These are phyloP conservation scores for Geophilus truncorum DNA, from an alignment of 2,888 invertebrate species.

Conservation along the genomic window DNA sequence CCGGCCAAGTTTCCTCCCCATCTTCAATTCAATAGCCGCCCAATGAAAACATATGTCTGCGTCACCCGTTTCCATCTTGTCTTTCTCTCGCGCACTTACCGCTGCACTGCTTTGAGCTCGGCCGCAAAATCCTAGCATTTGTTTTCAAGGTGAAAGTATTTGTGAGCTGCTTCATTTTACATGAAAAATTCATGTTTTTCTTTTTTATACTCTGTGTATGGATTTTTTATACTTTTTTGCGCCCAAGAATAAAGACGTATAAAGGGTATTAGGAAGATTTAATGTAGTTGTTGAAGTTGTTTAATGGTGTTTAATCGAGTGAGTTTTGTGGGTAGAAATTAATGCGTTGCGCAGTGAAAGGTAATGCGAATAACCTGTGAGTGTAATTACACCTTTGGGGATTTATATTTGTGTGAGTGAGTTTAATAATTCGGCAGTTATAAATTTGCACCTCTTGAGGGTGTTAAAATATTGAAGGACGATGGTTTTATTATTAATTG, in stretches of 20 bases:
- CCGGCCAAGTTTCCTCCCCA: neutral
- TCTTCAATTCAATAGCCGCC: constrained; percentile 5
- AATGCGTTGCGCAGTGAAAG: neutral
- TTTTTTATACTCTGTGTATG: neutral
- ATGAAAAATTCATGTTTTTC: neutral
- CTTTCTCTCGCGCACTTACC: too few species aligned
- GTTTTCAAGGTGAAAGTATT: constrained; percentile 1
- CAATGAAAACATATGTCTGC: neutral
- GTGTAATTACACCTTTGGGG: neutral
- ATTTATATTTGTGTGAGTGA: neutral
- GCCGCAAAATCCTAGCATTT: neutral
- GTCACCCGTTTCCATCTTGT: neutral
- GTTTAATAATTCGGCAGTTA: too few species aligned
- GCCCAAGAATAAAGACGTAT: too few species aligned
- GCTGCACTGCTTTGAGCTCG: too few species aligned
- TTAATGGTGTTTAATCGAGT: neutral
- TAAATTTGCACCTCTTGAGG: neutral
- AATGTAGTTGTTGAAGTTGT: neutral
- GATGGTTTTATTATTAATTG: neutral
- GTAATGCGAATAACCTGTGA: neutral
- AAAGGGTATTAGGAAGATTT: too few species aligned
- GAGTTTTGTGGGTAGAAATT: neutral
- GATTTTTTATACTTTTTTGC: neutral
- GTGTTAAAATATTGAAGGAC: neutral
- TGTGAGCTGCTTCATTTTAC: neutral